Conservation (phyloP, 2,797 vertebrate species). For the Austrolebias charrua region DNA sequence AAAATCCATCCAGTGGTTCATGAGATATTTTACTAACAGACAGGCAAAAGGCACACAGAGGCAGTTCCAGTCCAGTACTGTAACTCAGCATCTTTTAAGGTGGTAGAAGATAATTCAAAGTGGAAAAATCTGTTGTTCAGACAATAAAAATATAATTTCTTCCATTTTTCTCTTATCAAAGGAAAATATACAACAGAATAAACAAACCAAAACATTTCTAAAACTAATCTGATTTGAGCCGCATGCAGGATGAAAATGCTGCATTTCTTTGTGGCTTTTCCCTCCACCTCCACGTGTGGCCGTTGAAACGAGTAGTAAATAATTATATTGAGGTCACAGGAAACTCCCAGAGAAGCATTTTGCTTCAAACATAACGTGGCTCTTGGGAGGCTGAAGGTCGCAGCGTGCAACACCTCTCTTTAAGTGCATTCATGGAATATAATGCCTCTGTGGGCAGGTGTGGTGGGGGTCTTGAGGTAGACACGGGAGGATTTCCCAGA, state of each 20-base stretch:
- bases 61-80: no score
- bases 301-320: background rate
- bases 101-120: no score
- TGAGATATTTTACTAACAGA: no score
- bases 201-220: no score
- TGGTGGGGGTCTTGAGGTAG: conserved; percentile 19
- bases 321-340: conserved; percentile 1
- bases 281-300: background rate
- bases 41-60: no score
- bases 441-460: conserved; percentile 7
- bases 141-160: no score
- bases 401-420: conserved; percentile 1
- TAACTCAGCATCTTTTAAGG: no score
- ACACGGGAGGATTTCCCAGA: conserved; percentile 7
- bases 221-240: background rate
- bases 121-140: no score
- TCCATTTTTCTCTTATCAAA: no score
- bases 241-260: background rate
- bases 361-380: conserved; percentile 4
- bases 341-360: background rate
- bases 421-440: conserved; percentile 22
- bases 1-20: no score
- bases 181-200: no score
- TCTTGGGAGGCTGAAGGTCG: conserved; percentile 3
- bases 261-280: background rate